phyloP scores from a whole-genome alignment of 2,797 vertebrate genomes.

The Typhlichthys eigenmanni region DNA sequence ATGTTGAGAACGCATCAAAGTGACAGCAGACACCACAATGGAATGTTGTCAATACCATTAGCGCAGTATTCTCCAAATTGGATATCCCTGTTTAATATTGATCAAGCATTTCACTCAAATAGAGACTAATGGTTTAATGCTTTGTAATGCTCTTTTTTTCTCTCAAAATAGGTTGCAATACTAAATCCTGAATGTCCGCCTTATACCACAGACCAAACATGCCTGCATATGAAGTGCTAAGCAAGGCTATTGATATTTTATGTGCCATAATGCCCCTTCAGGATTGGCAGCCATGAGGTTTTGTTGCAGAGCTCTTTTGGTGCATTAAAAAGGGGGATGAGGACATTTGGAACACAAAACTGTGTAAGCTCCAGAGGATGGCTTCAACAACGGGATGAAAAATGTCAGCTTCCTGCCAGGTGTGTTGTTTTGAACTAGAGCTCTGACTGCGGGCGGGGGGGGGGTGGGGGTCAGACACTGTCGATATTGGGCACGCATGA shows the following conservation, averaged over 20 bases:
- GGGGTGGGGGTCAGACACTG: conserved; percentile 7
- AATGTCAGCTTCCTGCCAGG: conserved; percentile 17
- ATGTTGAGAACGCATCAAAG: neutral
- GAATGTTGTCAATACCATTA: conserved; percentile 53
- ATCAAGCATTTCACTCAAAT: no score
- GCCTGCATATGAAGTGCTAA: neutral
- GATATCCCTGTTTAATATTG: neutral
- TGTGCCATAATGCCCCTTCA: neutral
- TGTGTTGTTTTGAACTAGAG: conserved; percentile 21
- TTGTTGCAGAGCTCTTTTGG: neutral
- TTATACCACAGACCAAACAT: conserved; percentile 1
- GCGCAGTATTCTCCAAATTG: neutral
- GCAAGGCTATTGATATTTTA: conserved; percentile 10
- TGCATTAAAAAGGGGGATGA: conserved; percentile 2
- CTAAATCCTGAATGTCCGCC: neutral
- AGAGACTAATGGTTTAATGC: neutral
- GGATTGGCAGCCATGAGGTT: conserved; percentile 8
- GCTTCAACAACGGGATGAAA: conserved; percentile 11
- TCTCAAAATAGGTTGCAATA: neutral
- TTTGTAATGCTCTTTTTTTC: neutral
- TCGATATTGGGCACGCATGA: conserved; percentile 12
- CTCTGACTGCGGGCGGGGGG: neutral
- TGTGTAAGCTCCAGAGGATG: neutral
- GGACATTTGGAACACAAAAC: conserved; percentile 16
- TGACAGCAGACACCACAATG: conserved; percentile 37